Base-by-base conservation (phyloP, 2,797 vertebrate species). In the Acanthurus tractus region DNA sequence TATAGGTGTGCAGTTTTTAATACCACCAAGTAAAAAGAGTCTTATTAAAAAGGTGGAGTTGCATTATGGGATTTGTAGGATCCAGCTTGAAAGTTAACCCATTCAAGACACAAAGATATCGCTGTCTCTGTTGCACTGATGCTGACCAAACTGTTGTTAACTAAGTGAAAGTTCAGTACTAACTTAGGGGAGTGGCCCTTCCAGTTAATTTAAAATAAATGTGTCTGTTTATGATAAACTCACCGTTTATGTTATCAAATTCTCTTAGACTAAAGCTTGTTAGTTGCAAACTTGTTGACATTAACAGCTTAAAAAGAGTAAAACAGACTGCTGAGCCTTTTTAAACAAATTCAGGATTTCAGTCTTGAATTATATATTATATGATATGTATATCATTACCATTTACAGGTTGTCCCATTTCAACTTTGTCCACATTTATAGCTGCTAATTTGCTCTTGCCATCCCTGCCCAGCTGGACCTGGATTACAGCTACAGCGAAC, bases 401-500 rank as follows among this genome's bases (percentile, higher is more conserved):
- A 29, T 29, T 29, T 29, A 4, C 42, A 15, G 6, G 45, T 6
- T 42, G 17, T 46, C 36, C 18, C 44, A 44, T 20, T 50, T 4
- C 10, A n/a, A n/a, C 18, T 15, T 11, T 25, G 6, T 29, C 14
- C 10, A 34, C 1, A 18, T 34, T 9, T 34, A 17, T 38, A 59
- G 70, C n/a, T 25, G 8, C 9, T 0, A 0, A 0, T 68, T 74
- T 75, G 15, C 22, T 25, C 34, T 65, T 72, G 8, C 3, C 1
- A 3, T 55, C 56, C 76, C 44, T 83, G 15, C 48, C 25, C 63
- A 95, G 95, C 74, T 93, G 81, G 88, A 92, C 70, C 82, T 93
- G 63, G 92, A 92, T 74, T 94, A 91, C 67, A 88, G 75, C 89
- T 96, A 94, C 86, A 91, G 86, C 38, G 94, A 94, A 25, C 82